Conservation (phyloP, 2,888 invertebrate genomes). For the Netelia virgata region DNA sequence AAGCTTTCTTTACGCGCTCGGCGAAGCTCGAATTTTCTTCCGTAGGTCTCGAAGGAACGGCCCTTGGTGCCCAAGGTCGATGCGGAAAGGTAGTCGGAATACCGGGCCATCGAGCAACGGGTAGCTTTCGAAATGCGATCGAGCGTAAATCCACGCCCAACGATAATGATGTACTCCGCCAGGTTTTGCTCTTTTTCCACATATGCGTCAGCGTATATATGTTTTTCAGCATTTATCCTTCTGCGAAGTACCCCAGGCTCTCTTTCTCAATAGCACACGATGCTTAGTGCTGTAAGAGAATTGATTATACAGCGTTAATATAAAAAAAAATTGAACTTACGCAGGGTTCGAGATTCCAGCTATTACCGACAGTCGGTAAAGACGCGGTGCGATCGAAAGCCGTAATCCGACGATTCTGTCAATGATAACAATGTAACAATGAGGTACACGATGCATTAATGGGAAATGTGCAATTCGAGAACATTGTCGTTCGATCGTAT, state of each 20-base stretch:
- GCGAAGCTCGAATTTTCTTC: conserved; percentile 74
- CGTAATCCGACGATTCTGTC: not conserved
- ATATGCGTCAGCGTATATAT: not conserved
- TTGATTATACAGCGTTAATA: conserved; percentile 41
- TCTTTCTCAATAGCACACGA: conserved; percentile 3
- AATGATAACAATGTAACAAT: conserved; percentile 23
- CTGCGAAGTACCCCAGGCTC: conserved; percentile 5
- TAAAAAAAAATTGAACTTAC: conserved; percentile 21
- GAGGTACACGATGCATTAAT: conserved; percentile 33
- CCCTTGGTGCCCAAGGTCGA: conserved; percentile 32
- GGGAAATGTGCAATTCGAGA: conserved; percentile 31
- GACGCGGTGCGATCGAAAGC: too few species aligned
- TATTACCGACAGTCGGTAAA: too few species aligned
- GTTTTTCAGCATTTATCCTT: conserved; percentile 21
- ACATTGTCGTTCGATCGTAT: conserved; percentile 38
- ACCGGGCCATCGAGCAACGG: conserved; percentile 60
- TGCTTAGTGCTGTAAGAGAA: conserved; percentile 35
- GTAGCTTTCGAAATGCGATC: conserved; percentile 77
- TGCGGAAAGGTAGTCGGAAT: not conserved
- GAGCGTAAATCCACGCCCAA: conserved; percentile 77
- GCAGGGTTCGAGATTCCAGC: not conserved
- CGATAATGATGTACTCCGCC: conserved; percentile 79
- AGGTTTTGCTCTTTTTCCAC: conserved; percentile 60
- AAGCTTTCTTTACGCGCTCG: conserved; percentile 76
- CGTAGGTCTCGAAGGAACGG: conserved; percentile 46